These are phyloP conservation scores for Nerophis ophidion DNA, from an alignment of 2,113 vertebrate genomes.

Conservation along the genomic window DNA sequence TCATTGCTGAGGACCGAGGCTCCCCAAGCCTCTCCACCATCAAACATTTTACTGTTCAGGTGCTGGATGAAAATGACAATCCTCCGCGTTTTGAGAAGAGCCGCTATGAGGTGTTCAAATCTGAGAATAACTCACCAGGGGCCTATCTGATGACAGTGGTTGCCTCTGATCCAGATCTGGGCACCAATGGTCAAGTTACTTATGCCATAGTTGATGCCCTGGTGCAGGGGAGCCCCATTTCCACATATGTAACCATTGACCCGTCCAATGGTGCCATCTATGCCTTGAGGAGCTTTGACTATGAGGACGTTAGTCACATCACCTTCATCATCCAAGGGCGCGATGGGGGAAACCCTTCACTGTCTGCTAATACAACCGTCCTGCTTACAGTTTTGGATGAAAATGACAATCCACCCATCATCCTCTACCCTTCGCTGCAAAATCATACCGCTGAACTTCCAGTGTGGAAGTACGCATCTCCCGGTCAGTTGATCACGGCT, in stretches of 20 bases:
- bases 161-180: conserved; percentile 89
- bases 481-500: conserved; percentile 79
- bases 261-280: conserved; percentile 92
- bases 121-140: conserved; percentile 94
- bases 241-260: conserved; percentile 92
- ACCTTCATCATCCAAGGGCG: conserved; percentile 85
- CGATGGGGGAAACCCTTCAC: conserved; percentile 78
- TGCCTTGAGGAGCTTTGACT: conserved; percentile 88
- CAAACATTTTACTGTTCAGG: conserved; percentile 93
- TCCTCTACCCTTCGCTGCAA: conserved; percentile 78
- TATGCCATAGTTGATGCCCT: conserved; percentile 85
- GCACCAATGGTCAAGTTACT: conserved; percentile 91
- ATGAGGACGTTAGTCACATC: conserved; percentile 88
- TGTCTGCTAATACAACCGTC: conserved; percentile 82
- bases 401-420: conserved; percentile 88
- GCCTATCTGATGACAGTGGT: conserved; percentile 88
- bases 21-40: conserved; percentile 88
- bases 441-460: conserved; percentile 87
- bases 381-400: conserved; percentile 89
- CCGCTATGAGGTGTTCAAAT: conserved; percentile 88
- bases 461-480: conserved; percentile 82
- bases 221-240: conserved; percentile 81
- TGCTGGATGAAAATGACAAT: conserved; percentile 95
- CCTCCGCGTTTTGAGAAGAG: conserved; percentile 89
- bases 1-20: conserved; percentile 91